Conservation (phyloP, 1,140 invertebrate species). For the Tetragnatha versicolor region DNA sequence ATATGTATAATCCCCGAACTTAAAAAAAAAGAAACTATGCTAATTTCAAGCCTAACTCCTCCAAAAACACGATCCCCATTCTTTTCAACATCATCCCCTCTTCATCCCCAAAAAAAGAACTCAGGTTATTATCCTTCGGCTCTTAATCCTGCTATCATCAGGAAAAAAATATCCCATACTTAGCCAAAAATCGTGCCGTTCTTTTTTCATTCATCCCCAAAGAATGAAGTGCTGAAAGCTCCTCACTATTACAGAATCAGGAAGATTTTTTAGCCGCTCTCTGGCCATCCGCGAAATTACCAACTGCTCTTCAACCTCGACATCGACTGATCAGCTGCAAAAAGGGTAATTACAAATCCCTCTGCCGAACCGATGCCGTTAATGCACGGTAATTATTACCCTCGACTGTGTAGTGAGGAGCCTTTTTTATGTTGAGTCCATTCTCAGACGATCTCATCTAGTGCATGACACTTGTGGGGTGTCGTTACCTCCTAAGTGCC, state of each 20-base stretch:
- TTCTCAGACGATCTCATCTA: too few relatives aligned
- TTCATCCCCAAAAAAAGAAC: too few relatives aligned
- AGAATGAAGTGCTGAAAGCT: conserved; percentile 27
- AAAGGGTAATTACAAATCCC: conserved; percentile 27
- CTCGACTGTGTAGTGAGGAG: background rate
- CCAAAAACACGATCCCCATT: too few relatives aligned
- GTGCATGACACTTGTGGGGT: too few relatives aligned
- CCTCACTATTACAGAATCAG: background rate
- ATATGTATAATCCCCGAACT: too few relatives aligned
- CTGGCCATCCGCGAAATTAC: conserved; percentile 5
- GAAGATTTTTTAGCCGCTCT: conserved; percentile 1
- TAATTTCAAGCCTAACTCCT: too few relatives aligned
- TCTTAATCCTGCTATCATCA: background rate
- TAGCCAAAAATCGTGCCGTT: conserved; percentile 15
- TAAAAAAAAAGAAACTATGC: too few relatives aligned
- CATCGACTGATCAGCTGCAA: conserved; percentile 16
- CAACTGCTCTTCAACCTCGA: background rate
- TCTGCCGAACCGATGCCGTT: background rate
- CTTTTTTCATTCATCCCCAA: background rate
- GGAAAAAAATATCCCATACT: background rate
- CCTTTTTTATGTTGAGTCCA: background rate
- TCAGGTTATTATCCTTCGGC: too few relatives aligned
- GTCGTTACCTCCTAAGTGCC: too few relatives aligned
- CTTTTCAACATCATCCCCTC: too few relatives aligned
- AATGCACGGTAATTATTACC: conserved; percentile 23